These are phyloP conservation scores for Protophormia terraenovae DNA, from an alignment of 2,888 invertebrate genomes.

Conservation along the genomic window DNA sequence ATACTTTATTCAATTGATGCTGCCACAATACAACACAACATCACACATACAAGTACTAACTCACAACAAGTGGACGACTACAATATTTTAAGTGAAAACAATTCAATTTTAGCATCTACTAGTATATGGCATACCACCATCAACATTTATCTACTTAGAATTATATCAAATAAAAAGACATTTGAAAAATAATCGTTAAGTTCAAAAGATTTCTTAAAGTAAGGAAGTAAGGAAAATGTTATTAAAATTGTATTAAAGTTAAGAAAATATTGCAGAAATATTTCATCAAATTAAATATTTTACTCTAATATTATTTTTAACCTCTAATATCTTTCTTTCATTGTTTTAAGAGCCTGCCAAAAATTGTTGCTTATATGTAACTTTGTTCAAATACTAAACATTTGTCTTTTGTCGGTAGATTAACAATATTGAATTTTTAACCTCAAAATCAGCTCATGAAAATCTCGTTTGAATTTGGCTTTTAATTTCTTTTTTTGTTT, in stretches of 20 bases:
- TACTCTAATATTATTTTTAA: neutral
- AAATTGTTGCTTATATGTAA: constrained; percentile 28
- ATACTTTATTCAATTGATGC: neutral
- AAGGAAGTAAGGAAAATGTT: too few species aligned
- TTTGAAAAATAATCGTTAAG: neutral
- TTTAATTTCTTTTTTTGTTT: neutral
- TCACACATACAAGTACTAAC: neutral
- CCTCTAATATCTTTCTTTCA: neutral
- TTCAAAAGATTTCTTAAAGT: too few species aligned
- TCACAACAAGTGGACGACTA: constrained; percentile 8
- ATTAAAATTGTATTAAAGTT: too few species aligned
- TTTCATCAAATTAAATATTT: too few species aligned
- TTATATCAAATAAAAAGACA: too few species aligned
- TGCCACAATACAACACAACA: neutral
- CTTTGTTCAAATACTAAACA: neutral
- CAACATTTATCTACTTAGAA: too few species aligned
- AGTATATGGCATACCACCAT: neutral
- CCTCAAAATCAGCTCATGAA: constrained; percentile 51
- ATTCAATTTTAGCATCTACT: neutral
- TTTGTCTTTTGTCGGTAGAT: constrained; percentile 24
- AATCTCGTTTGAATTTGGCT: constrained; percentile 4
- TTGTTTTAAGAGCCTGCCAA: constrained; percentile 17
- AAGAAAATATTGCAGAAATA: too few species aligned
- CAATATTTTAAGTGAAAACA: constrained; percentile 1
- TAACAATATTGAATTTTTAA: constrained; percentile 58